Percentiles rank a stretch among this genome's conserved stretches.
phyloP scores from a whole-genome alignment of 2,113 vertebrate genomes.

The Odontophorus gujanensis region DNA sequence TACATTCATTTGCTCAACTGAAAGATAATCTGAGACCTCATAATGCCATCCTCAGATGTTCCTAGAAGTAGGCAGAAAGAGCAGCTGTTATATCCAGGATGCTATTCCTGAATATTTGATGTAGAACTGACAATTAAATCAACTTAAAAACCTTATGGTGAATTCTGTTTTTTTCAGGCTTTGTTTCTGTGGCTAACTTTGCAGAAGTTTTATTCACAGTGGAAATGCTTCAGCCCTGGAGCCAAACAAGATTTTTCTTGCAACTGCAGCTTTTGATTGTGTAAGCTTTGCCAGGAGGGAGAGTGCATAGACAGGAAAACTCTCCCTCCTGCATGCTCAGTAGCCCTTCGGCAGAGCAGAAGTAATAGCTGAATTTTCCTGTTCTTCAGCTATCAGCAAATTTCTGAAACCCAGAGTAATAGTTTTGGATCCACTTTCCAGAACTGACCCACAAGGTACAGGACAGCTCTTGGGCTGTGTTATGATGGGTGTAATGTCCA shows the following conservation, averaged over 20 bases:
- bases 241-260: background rate
- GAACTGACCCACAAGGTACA: background rate
- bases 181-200: background rate
- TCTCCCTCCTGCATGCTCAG: background rate
- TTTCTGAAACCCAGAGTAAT: background rate
- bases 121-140: background rate
- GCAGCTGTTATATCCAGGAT: background rate
- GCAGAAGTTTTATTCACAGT: background rate
- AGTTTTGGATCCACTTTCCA: background rate
- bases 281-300: background rate
- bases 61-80: background rate
- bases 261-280: conserved; percentile 14
- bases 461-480: background rate
- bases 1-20: background rate
- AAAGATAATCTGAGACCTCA: background rate
- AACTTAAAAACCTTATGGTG: background rate
- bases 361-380: background rate
- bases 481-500: background rate
- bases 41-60: background rate
- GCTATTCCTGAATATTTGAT: conserved; percentile 8
- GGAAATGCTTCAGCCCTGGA: conserved; percentile 8
- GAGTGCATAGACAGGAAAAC: background rate
- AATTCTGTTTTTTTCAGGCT: background rate
- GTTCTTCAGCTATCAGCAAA: background rate
- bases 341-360: background rate